These are phyloP conservation scores for Chaitophorus viminalis DNA, from an alignment of 2,888 invertebrate genomes.

Conservation along the genomic window DNA sequence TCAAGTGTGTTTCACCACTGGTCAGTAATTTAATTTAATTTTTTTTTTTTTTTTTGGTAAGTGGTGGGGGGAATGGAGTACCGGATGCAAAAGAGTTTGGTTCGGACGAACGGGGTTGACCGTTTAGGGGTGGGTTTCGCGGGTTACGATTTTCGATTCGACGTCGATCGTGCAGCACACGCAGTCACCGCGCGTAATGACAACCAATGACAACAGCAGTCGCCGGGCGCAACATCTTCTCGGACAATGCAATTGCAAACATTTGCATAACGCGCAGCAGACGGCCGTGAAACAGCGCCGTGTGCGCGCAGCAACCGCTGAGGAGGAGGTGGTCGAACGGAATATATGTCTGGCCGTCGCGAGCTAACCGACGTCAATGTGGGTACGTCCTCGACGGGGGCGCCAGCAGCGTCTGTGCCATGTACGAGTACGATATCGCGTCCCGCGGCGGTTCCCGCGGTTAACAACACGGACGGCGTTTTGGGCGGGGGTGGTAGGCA, in stretches of 20 bases:
- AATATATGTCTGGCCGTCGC: not conserved
- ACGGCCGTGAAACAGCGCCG: conserved; percentile 35
- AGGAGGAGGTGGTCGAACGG: not conserved
- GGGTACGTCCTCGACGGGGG: conserved; percentile 8
- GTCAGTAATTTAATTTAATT: not conserved
- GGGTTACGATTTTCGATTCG: not conserved
- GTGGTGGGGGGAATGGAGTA: not conserved
- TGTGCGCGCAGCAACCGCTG: not conserved
- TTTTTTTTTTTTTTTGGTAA: not conserved
- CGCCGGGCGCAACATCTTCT: not conserved
- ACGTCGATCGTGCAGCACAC: not conserved
- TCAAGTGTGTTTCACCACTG: not conserved
- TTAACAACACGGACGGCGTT: not conserved
- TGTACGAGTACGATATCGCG: not conserved
- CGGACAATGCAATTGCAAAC: conserved; percentile 16
- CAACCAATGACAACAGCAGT: conserved; percentile 31
- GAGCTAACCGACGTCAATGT: conserved; percentile 3
- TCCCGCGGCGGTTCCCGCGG: not conserved
- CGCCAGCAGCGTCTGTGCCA: not conserved
- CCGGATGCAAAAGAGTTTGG: not conserved
- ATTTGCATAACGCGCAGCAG: conserved; percentile 13
- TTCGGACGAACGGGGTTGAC: not conserved
- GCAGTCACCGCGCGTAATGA: conserved; percentile 19
- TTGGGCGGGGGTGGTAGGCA: not conserved
- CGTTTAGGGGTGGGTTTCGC: not conserved